phyloP scores from a whole-genome alignment of 2,888 invertebrate genomes.

The Furcula furcula region DNA sequence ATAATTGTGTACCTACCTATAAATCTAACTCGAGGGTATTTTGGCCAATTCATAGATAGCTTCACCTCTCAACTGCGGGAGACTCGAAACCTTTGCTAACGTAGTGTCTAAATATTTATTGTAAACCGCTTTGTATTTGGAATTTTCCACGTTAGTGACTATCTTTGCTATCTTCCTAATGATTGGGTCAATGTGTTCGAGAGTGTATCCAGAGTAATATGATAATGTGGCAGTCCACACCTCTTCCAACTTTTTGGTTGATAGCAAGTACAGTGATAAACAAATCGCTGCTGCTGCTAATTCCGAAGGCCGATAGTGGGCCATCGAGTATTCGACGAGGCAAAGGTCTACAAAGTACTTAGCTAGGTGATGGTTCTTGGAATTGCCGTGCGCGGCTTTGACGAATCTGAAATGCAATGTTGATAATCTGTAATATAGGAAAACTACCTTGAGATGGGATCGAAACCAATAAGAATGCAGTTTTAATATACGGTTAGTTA shows the following conservation, averaged over 20 bases:
- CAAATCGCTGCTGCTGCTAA: conserved; percentile 91
- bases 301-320: conserved; percentile 90
- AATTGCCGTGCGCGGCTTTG: conserved; percentile 82
- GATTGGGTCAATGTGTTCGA: conserved; percentile 85
- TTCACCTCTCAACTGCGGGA: conserved; percentile 82
- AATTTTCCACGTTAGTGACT: conserved; percentile 85
- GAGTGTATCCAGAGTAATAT: conserved; percentile 89
- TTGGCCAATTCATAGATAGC: conserved; percentile 50
- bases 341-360: conserved; percentile 96
- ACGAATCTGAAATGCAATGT: conserved; percentile 82
- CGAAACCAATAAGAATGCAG: too few relatives aligned
- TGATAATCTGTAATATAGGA: too few relatives aligned
- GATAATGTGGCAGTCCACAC: conserved; percentile 88
- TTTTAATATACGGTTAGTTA: too few relatives aligned
- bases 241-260: conserved; percentile 68
- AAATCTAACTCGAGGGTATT: conserved; percentile 22
- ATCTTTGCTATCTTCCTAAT: conserved; percentile 86
- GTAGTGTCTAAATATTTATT: conserved; percentile 83
- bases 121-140: conserved; percentile 86
- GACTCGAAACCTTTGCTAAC: conserved; percentile 84
- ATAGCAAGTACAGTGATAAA: conserved; percentile 83
- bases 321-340: conserved; percentile 90
- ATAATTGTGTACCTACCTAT: conserved; percentile 8
- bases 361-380: conserved; percentile 88
- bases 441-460: too few relatives aligned